Evolutionary conservation across 2,888 invertebrate species (phyloP), one percentile per base, ranked within the genome.

Genomic region (Phortica okadai): DNA sequence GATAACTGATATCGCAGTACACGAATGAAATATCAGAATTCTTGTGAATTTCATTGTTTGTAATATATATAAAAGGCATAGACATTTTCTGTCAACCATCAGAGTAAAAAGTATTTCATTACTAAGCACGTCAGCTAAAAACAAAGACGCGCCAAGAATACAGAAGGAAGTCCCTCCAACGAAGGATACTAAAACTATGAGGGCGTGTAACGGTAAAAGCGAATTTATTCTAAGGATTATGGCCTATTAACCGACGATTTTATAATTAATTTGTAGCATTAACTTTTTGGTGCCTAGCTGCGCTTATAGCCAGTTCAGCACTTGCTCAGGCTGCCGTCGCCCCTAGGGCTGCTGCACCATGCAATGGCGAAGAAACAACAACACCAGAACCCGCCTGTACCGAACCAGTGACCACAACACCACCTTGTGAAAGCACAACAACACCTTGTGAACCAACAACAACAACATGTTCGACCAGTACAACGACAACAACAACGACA

Each of bases 371-470:
- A 33, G 74, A 62, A 7, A 75, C 76, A 8, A 59, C 59, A 21
- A 59, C 59, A 2, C 11, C 42, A 21, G 16, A n/a, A n/a, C 25
- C 74, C 21, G 21, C 21, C 44, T 10, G 73, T 42, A 64, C 73
- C 69, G 25, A 62, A 2, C 21, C 62, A 6, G 21, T 44, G 3
- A 66, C 62, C n/a, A 70, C 75, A 44, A 58, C 58, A 44, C 2
- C 80, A 16, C 74, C 73, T 1, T 67, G 66, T 41, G 56, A 76
- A 42, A 66, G 77, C 21, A 44, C 76, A 33, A 58, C 59, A 73
- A 76, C 6, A 77, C 59, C 84, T 6, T 81, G 0, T 80, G 81
- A 41, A 67, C 64, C 73, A 1, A 75, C 75, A 16, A 59, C 77
- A 6, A 11, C 70, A 5, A 45, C 62, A 25, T 54, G 75, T 33